A percentile compares a stretch with the other conserved stretches of the same genome.
These are phyloP conservation scores for Lasaia peninsularis DNA, from an alignment of 1,140 invertebrate species.

Conservation along the genomic window DNA sequence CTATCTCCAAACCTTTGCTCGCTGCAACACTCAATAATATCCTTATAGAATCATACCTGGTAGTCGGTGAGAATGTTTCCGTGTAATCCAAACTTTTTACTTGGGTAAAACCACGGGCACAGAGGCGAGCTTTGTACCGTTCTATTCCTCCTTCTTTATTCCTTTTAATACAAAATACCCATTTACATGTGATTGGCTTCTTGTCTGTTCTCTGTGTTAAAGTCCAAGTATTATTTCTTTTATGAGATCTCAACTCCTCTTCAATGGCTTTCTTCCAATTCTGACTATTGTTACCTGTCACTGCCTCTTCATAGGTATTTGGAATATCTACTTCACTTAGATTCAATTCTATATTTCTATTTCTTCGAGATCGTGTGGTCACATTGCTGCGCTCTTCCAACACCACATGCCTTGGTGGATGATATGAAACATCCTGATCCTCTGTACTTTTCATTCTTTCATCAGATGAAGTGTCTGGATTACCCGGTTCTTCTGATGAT, in stretches of 20 bases:
- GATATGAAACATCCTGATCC: no score
- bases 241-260: conserved; percentile 29
- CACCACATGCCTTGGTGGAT: no score
- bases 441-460: no score
- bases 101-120: conserved; percentile 23
- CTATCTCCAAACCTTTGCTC: conserved; percentile 40
- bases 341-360: not conserved
- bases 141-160: conserved; percentile 25
- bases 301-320: not conserved
- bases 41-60: conserved; percentile 46
- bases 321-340: not conserved
- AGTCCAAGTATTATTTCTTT: conserved; percentile 35
- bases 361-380: no score
- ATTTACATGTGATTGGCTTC: conserved; percentile 28
- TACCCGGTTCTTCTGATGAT: no score
- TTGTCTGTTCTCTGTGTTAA: conserved; percentile 18
- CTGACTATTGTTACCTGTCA: not conserved
- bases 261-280: conserved; percentile 28
- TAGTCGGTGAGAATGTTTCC: conserved; percentile 61
- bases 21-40: conserved; percentile 48
- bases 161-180: conserved; percentile 30
- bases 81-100: conserved; percentile 51
- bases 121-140: conserved; percentile 25
- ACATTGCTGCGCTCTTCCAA: no score
- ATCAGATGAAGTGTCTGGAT: no score